Evolutionary conservation across 2,113 vertebrate genomes (phyloP).

Genomic region (Daboia siamensis): DNA sequence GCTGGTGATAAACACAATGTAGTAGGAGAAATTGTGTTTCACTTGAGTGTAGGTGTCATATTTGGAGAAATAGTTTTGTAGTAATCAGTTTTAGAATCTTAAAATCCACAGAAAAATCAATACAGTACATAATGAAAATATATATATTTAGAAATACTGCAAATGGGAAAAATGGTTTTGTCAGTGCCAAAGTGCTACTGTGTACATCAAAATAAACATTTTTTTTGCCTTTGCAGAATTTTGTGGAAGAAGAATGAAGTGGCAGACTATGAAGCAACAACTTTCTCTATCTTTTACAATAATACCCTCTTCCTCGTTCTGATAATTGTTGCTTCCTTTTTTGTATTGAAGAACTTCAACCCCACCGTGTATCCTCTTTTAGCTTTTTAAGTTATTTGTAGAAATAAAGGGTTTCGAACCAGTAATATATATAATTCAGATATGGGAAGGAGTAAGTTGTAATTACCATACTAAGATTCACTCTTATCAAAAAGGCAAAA

Average conservation of each 20-base stretch:
- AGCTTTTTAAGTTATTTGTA: not conserved
- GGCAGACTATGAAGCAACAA: constrained; percentile 96
- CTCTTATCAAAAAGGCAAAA: not conserved
- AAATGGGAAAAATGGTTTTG: not conserved
- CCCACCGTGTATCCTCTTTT: constrained; percentile 95
- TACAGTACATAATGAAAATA: not conserved
- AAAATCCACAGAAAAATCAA: not conserved
- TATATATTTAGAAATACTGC: not conserved
- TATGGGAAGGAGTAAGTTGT: not conserved
- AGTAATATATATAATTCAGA: too few relatives aligned
- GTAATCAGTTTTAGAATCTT: not conserved
- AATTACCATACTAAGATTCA: not conserved
- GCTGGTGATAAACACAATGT: not conserved
- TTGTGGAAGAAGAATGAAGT: constrained; percentile 99
- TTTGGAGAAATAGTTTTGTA: not conserved
- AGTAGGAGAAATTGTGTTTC: not conserved
- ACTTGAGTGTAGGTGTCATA: not conserved
- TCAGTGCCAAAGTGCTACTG: not conserved
- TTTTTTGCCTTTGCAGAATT: constrained; percentile 74
- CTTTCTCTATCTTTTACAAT: constrained; percentile 99
- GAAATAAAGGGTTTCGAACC: not conserved
- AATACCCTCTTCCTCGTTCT: constrained; percentile 95
- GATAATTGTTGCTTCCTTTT: constrained; percentile 94
- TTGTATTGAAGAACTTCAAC: constrained; percentile 97
- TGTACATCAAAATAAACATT: not conserved